Conservation (phyloP, 2,797 vertebrate genomes). For the Benthosema pterotum region DNA sequence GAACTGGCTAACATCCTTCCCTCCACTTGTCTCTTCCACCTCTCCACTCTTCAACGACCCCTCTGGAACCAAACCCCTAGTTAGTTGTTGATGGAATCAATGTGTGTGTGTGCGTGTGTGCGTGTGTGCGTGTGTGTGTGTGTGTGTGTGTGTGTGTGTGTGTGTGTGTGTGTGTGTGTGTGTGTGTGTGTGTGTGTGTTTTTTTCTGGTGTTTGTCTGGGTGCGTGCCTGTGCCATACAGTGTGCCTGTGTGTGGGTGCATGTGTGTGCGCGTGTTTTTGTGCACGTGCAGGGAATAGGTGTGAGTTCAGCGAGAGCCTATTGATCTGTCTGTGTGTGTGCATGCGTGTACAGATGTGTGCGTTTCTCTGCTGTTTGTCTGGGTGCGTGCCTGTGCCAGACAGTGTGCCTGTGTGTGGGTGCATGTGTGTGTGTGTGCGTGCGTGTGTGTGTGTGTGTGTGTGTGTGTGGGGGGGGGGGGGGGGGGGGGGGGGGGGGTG, state of each 20-base stretch:
- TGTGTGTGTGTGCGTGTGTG: constrained; percentile 9
- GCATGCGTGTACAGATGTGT: constrained; percentile 4
- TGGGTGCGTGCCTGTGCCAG: background rate
- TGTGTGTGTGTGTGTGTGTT: constrained; percentile 1
- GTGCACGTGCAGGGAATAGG: background rate
- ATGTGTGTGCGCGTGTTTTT: constrained; percentile 12
- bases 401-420: background rate
- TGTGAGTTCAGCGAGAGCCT: no score
- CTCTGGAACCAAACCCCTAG: background rate
- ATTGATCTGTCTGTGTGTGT: constrained; percentile 39
- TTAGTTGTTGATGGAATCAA: constrained; percentile 56
- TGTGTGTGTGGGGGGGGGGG: no score
- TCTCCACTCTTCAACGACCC: constrained; percentile 11
- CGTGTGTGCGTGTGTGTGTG: constrained; percentile 23
- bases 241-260: constrained; percentile 1
- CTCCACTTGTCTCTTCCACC: background rate
- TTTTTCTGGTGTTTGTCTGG: constrained; percentile 1
- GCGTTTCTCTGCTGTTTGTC: constrained; percentile 6
- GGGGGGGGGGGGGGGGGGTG: no score
- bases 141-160: constrained; percentile 8
- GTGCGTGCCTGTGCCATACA: no score
- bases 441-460: constrained; percentile 6
- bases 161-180: constrained; percentile 35
- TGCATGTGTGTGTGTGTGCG: constrained; percentile 11
- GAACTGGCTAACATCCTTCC: constrained; percentile 17